Evolutionary conservation across 2,113 vertebrate species (phyloP).

Genomic region (Podiceps cristatus): DNA sequence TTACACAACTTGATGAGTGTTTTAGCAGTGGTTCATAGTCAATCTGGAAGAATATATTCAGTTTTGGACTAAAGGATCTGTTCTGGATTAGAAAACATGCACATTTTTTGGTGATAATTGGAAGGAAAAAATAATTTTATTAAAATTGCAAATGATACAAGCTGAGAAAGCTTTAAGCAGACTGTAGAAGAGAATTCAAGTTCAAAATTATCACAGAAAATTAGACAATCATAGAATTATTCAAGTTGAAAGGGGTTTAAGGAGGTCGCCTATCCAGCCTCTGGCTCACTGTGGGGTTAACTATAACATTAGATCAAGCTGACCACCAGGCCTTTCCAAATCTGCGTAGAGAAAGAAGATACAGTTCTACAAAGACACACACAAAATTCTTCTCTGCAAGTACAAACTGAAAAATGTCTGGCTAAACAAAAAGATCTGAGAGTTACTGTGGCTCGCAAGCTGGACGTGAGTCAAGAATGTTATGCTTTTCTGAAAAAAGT

Average conservation of each 20-base stretch:
- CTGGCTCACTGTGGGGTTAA: not conserved
- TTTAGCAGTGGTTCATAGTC: not conserved
- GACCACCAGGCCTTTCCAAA: not conserved
- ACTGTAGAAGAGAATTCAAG: not conserved
- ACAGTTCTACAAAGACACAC: not conserved
- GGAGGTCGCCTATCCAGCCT: not conserved
- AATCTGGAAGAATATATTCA: not conserved
- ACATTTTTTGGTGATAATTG: not conserved
- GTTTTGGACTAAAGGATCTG: not conserved
- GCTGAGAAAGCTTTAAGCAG: not conserved
- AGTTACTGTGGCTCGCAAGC: not conserved
- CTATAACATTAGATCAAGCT: not conserved
- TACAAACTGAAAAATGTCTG: not conserved
- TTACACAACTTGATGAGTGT: not conserved
- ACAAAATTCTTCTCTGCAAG: not conserved
- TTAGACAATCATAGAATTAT: not conserved
- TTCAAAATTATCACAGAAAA: not conserved
- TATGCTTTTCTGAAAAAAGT: slow-evolving; percentile 5
- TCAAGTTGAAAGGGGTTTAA: not conserved
- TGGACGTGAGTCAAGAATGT: slow-evolving; percentile 39
- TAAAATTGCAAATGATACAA: not conserved
- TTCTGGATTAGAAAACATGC: not conserved
- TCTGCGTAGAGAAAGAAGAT: not conserved
- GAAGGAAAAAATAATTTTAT: not conserved
- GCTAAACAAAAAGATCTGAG: slow-evolving; percentile 12